Evolutionary conservation across 2,888 invertebrate species (phyloP).

Genomic region (Calephelis perditalis): DNA sequence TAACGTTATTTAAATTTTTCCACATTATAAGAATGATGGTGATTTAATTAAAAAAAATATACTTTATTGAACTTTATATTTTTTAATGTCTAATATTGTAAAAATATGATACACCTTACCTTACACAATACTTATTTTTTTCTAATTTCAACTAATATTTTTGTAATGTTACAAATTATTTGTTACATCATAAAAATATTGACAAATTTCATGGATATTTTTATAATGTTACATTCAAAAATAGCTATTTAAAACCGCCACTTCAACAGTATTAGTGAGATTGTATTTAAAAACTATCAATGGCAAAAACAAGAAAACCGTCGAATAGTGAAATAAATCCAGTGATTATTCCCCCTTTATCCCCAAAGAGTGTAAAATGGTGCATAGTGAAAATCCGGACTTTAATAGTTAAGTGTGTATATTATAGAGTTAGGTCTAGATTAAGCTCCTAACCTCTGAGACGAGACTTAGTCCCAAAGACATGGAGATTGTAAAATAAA

Average conservation of each 20-base stretch:
- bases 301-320: constrained; percentile 14
- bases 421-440: constrained; percentile 20
- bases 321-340: not conserved
- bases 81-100: not conserved
- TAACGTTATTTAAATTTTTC: not conserved
- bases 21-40: not conserved
- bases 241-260: not conserved
- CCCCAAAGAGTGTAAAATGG: constrained; percentile 29
- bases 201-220: not conserved
- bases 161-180: not conserved
- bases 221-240: constrained; percentile 9
- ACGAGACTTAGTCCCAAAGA: constrained; percentile 28
- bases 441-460: constrained; percentile 7
- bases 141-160: not conserved
- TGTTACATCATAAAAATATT: constrained; percentile 3
- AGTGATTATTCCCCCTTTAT: constrained; percentile 5
- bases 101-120: not conserved
- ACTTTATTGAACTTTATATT: not conserved
- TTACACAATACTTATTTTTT: not conserved
- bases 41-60: not conserved
- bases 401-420: constrained; percentile 47
- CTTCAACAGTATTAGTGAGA: too few relatives aligned
- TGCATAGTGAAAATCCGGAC: constrained; percentile 49
- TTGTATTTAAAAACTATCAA: constrained; percentile 18
- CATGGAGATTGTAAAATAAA: constrained; percentile 57